Evolutionary conservation across 2,797 vertebrate species (phyloP).

Genomic region (Sciurus vulgaris): DNA sequence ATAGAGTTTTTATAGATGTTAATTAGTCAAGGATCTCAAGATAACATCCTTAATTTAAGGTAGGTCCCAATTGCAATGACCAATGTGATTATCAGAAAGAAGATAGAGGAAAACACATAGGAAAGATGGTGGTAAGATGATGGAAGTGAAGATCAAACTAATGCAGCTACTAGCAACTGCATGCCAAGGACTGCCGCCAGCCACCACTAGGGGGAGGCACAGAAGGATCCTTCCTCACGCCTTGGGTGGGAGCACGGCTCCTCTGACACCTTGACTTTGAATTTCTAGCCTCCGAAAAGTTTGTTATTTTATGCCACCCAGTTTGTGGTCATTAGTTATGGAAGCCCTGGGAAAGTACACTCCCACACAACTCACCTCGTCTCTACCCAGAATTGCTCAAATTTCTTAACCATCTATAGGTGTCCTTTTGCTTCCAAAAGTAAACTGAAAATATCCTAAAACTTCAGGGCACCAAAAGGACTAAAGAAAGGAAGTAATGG

Average conservation of each 20-base stretch:
- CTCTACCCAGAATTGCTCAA: background rate
- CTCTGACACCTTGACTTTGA: background rate
- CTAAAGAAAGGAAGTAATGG: background rate
- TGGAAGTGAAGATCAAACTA: background rate
- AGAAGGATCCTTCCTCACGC: background rate
- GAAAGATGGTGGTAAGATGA: background rate
- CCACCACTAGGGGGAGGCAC: background rate
- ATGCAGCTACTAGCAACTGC: background rate
- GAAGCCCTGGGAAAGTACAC: no score
- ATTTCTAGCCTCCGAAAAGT: background rate
- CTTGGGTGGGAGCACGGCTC: background rate
- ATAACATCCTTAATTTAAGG: background rate
- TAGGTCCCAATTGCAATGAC: background rate
- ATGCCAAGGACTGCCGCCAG: background rate
- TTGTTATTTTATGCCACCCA: background rate
- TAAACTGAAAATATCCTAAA: slow-evolving; percentile 37
- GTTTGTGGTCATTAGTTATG: background rate
- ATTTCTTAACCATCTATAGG: background rate
- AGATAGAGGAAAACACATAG: background rate
- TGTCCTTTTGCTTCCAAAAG: background rate
- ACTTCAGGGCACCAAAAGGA: slow-evolving; percentile 7
- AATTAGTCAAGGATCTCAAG: background rate
- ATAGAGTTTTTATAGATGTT: no score
- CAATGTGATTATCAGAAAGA: background rate
- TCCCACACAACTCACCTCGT: background rate